phyloP scores from a whole-genome alignment of 2,888 invertebrate species.

The Melipona bicolor region DNA sequence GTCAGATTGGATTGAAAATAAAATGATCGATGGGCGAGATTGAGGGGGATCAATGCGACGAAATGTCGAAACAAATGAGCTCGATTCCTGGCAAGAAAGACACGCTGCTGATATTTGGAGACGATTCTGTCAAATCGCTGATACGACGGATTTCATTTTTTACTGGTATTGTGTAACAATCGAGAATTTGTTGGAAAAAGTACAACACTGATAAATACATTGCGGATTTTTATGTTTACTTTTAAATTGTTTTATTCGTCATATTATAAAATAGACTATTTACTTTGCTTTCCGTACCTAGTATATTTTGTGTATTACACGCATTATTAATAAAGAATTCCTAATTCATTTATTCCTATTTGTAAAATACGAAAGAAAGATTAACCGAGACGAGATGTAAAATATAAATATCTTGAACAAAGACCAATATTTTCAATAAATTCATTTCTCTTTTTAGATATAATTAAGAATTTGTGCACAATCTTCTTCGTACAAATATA shows the following conservation, averaged over 20 bases:
- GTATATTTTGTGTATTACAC: no score
- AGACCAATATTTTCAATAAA: background rate
- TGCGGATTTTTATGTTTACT: background rate
- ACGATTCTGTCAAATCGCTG: background rate
- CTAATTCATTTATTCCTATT: no score
- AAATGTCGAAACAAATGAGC: background rate
- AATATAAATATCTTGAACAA: background rate
- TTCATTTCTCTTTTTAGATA: background rate
- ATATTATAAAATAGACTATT: no score
- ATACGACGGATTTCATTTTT: background rate
- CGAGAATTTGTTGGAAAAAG: background rate
- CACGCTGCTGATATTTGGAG: background rate
- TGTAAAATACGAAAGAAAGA: background rate
- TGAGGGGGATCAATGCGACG: slow-evolving; percentile 1
- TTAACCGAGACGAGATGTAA: background rate
- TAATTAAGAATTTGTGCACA: background rate
- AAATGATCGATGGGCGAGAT: slow-evolving; percentile 20
- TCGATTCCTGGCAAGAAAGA: background rate
- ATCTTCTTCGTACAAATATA: background rate
- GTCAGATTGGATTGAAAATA: slow-evolving; percentile 2
- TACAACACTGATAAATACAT: background rate
- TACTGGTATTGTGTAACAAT: background rate
- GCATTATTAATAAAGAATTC: no score
- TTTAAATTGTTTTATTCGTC: no score
- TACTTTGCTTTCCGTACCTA: no score